Base-by-base conservation (phyloP, 2,888 invertebrate genomes). In the Temnothorax rugatulus region DNA sequence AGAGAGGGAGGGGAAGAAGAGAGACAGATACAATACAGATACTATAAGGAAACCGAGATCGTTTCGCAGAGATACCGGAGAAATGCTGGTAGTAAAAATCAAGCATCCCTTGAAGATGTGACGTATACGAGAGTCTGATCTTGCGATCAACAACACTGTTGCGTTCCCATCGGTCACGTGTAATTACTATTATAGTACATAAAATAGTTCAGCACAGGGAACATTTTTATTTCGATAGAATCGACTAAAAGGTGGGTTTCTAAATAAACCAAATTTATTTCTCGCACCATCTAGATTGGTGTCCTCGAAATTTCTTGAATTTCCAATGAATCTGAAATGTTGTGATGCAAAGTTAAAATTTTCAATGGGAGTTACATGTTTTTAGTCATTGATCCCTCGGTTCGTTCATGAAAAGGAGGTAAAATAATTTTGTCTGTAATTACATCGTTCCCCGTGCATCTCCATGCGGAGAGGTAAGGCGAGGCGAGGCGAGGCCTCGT, bases 401-500 rank as follows among this genome's bases (percentile, higher is more conserved):
- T 9, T 61, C 34, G 8, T 63, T 57, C 7, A 7, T 15, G 2
- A 44, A 77, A 68, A 68, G 34, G 15, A 7, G 15, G 3, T 44
- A 61, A 61, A 25, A 59, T 47, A 79, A 79, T 83, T 57, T 77
- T 47, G 57, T 66, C 4, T 25, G 47, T 47, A 83, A 83, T 83
- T 76, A 68, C 66, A 66, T 44, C 15, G 38, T 74, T 47, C 34
- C 21, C 3, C 73, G 29, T 52, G 71, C 59, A 66, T 18, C 38
- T 29, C 5, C 9, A 47, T 18, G 41, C n/a, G 34, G 29, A 34
- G 52, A 50, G 54, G n/a, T 29, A n/a, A 34, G 47, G n/a, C 13
- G 13, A 54, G 84, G 15, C 50, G 25, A 57, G 71, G 64, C 71
- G 52, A 63, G 59, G 63, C 69, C 82, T 88, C 82, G 89, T 85